Evolutionary conservation across 2,797 vertebrate species (phyloP).

Genomic region (Gambusia yucatana): DNA sequence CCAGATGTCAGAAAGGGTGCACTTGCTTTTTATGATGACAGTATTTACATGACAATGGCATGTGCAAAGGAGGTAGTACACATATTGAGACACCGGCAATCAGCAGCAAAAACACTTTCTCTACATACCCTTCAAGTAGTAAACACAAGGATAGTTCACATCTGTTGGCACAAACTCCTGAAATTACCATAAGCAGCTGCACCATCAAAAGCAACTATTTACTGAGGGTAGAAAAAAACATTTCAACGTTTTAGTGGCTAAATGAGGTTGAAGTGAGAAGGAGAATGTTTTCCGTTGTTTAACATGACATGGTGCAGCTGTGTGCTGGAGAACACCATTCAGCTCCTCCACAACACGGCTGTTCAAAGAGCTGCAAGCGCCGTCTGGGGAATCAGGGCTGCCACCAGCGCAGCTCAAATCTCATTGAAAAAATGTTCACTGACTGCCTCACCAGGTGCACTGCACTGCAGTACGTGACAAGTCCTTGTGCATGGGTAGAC

Average conservation of each 20-base stretch:
- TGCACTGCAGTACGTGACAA: conserved; percentile 46
- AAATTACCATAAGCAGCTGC: conserved; percentile 45
- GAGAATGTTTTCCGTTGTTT: conserved; percentile 57
- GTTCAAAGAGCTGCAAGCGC: conserved; percentile 69
- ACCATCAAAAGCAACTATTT: conserved; percentile 54
- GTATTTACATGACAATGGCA: background rate
- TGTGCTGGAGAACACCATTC: conserved; percentile 56
- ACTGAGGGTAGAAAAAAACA: conserved; percentile 10
- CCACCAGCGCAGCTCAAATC: conserved; percentile 68
- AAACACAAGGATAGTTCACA: conserved; percentile 18
- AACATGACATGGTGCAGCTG: conserved; percentile 73
- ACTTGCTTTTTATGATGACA: background rate
- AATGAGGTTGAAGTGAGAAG: conserved; percentile 52
- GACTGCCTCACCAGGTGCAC: conserved; percentile 60
- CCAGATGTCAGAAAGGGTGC: background rate
- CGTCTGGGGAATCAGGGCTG: conserved; percentile 69
- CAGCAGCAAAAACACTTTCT: background rate
- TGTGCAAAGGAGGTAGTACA: background rate
- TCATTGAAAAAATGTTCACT: conserved; percentile 65
- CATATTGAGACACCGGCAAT: conserved; percentile 8
- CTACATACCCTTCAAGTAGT: conserved; percentile 1
- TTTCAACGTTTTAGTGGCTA: conserved; percentile 39
- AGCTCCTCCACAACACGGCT: conserved; percentile 53
- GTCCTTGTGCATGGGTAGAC: conserved; percentile 38
- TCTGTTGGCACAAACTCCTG: conserved; percentile 11